Conservation (phyloP, 2,888 invertebrate genomes). For the Nasonia oneida region DNA sequence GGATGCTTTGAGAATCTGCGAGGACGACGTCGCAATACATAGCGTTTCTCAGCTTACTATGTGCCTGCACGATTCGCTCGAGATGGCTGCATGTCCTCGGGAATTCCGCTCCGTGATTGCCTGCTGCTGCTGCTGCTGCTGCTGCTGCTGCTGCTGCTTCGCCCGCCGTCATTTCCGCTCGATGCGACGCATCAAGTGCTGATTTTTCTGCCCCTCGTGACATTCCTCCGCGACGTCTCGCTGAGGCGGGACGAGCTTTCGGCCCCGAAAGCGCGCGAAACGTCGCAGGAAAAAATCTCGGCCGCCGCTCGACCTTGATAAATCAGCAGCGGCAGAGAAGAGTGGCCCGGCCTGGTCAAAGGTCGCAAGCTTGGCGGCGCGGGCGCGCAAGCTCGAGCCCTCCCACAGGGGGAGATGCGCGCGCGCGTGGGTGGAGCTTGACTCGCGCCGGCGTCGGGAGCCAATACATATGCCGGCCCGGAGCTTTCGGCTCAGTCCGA, state of each 20-base stretch:
- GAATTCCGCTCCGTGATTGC: conserved; percentile 34
- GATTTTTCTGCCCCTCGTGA: too few species aligned
- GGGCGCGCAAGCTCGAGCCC: conserved; percentile 34
- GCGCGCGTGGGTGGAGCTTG: conserved; percentile 54
- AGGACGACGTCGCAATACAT: conserved; percentile 23
- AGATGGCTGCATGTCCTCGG: conserved; percentile 24
- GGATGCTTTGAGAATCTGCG: background rate
- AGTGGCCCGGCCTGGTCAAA: background rate
- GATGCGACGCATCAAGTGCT: too few species aligned
- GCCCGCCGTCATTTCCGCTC: too few species aligned
- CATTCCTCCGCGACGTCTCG: too few species aligned
- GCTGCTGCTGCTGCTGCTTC: background rate
- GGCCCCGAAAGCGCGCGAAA: background rate
- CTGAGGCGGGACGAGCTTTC: background rate
- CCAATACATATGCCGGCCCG: conserved; percentile 33
- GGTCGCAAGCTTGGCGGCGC: background rate
- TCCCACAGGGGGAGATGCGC: conserved; percentile 15
- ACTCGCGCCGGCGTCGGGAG: conserved; percentile 12
- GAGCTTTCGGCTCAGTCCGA: background rate
- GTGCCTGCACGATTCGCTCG: conserved; percentile 21
- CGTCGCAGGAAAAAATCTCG: background rate
- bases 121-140: background rate
- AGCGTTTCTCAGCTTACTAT: conserved; percentile 21
- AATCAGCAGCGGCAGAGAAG: conserved; percentile 12
- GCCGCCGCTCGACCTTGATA: conserved; percentile 39